Conservation (phyloP, 2,113 vertebrate genomes). For the Oriolus oriolus region DNA sequence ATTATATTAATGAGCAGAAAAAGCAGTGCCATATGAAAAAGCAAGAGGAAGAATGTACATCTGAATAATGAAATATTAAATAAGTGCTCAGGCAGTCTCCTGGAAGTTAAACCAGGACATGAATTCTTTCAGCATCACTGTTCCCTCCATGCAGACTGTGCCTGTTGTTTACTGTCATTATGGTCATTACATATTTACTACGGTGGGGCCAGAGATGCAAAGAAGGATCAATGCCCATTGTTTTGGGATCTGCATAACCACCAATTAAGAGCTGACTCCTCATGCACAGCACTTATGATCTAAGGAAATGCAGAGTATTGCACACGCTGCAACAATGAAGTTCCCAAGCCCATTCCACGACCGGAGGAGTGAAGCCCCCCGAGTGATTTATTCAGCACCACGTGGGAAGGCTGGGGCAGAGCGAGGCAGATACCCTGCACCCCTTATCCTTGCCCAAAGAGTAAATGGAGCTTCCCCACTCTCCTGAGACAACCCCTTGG, state of each 20-base stretch:
- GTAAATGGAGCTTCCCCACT: not conserved
- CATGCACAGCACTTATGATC: fast-evolving
- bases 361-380: not conserved
- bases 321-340: fast-evolving
- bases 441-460: not conserved
- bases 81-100: not conserved
- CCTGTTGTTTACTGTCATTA: not conserved
- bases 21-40: not conserved
- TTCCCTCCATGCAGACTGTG: not conserved
- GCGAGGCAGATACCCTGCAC: fast-evolving
- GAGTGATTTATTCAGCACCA: not conserved
- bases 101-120: not conserved
- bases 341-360: fast-evolving
- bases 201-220: not conserved
- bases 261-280: not conserved
- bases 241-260: not conserved
- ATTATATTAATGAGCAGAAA: not conserved
- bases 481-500: not conserved
- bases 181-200: not conserved
- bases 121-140: not conserved
- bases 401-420: not conserved
- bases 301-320: fast-evolving
- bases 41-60: not conserved
- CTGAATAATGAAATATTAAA: not conserved
- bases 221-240: not conserved